These are phyloP conservation scores for Acropternis orthonyx DNA, from an alignment of 2,797 vertebrate genomes.

Conservation along the genomic window DNA sequence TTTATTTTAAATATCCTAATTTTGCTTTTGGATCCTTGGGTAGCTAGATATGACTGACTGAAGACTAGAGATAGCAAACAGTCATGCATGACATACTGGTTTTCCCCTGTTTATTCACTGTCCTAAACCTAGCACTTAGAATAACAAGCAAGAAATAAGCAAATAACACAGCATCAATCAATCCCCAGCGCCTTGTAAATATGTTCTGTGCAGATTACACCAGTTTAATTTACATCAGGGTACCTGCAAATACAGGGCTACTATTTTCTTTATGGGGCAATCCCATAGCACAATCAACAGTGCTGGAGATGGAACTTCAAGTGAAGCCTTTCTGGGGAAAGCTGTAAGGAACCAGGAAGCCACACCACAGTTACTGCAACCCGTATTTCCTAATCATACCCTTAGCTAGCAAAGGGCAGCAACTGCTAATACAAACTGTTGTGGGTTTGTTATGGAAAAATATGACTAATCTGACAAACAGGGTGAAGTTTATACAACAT, in stretches of 20 bases:
- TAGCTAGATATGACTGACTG: background rate
- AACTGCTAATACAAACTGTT: background rate
- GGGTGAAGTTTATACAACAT: background rate
- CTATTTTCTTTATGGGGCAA: accelerated
- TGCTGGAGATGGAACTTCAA: background rate
- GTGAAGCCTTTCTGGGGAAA: background rate
- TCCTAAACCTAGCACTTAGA: background rate
- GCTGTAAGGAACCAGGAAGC: background rate
- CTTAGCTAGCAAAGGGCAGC: background rate
- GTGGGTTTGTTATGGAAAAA: background rate
- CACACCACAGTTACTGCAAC: background rate
- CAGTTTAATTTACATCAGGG: background rate
- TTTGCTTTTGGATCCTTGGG: background rate
- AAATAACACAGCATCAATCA: background rate
- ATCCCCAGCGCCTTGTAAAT: background rate
- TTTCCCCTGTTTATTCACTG: background rate
- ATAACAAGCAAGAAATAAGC: background rate
- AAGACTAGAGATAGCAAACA: background rate
- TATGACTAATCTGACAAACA: background rate
- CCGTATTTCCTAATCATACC: background rate
- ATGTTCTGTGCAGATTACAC: background rate
- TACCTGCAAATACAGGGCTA: background rate
- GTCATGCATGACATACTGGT: accelerated
- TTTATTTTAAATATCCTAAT: background rate
- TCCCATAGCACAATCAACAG: background rate